Conservation (phyloP, 2,113 vertebrate genomes). For the Strix aluco region DNA sequence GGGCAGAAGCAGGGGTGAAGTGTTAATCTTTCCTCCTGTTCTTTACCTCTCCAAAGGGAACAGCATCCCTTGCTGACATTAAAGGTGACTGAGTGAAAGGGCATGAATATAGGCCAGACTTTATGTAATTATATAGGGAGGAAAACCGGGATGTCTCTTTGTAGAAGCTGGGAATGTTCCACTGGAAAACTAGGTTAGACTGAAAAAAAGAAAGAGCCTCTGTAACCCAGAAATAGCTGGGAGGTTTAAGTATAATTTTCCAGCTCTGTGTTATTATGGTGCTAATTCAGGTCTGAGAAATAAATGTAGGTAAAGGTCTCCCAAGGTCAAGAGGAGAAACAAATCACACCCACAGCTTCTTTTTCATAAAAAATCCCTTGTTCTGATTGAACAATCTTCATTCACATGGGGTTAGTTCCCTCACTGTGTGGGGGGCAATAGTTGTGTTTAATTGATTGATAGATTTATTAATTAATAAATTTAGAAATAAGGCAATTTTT, state of each 20-base stretch:
- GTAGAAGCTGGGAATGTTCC: conserved; percentile 53
- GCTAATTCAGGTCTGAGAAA: conserved; percentile 62
- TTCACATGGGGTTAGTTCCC: not conserved
- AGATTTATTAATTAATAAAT: not conserved
- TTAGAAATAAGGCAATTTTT: not conserved
- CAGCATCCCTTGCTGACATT: not conserved
- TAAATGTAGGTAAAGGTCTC: conserved; percentile 58
- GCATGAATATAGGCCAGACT: conserved; percentile 49
- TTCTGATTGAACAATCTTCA: not conserved
- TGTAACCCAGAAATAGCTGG: conserved; percentile 65
- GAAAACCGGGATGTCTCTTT: conserved; percentile 54
- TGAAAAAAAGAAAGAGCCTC: conserved; percentile 61
- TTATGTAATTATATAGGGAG: conserved; percentile 50
- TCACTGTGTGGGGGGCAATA: rapidly evolving
- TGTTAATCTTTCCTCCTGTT: not conserved
- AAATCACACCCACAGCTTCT: not conserved
- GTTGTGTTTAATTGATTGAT: not conserved
- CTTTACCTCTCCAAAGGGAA: not conserved
- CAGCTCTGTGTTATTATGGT: conserved; percentile 51
- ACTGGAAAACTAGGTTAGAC: conserved; percentile 66
- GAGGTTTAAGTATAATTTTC: conserved; percentile 63
- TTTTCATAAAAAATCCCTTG: not conserved
- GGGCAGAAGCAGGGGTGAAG: not conserved
- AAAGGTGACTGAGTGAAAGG: not conserved
- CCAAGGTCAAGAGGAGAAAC: conserved; percentile 48